These are phyloP conservation scores for Numida meleagris DNA, from an alignment of 2,113 vertebrate species.

Conservation along the genomic window DNA sequence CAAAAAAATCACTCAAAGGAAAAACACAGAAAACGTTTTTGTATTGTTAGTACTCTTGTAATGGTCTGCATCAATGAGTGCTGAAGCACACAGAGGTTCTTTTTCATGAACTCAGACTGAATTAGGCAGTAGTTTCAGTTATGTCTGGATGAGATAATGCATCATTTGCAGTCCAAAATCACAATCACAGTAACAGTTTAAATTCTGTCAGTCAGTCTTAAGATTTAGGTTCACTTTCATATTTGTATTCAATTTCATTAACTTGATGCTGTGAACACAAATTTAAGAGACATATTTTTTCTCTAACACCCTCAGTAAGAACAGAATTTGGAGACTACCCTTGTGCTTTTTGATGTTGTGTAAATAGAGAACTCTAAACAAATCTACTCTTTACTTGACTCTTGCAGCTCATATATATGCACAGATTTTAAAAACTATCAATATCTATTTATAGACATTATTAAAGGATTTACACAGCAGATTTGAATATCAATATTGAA, in stretches of 20 bases:
- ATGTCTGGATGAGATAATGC: background rate
- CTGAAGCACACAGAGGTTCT: background rate
- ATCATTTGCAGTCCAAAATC: background rate
- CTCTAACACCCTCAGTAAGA: background rate
- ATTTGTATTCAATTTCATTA: background rate
- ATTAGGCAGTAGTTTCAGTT: background rate
- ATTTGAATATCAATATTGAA: background rate
- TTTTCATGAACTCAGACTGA: background rate
- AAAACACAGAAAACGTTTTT: background rate
- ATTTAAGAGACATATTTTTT: background rate
- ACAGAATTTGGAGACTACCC: background rate
- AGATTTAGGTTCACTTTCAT: background rate
- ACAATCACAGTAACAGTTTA: background rate
- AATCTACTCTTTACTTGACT: background rate
- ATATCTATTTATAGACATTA: rapidly evolving
- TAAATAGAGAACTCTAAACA: background rate
- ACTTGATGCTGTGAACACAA: background rate
- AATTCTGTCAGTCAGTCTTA: background rate
- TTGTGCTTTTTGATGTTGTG: background rate
- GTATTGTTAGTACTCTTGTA: background rate
- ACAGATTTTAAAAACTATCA: background rate
- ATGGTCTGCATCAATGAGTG: background rate
- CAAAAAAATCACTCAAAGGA: background rate
- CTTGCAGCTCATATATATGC: background rate
- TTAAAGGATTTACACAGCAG: background rate